Evolutionary conservation across 37 sponge, comb jelly and placozoan genomes (phyloP).

Genomic region (Diacarnus erythraeanus): DNA sequence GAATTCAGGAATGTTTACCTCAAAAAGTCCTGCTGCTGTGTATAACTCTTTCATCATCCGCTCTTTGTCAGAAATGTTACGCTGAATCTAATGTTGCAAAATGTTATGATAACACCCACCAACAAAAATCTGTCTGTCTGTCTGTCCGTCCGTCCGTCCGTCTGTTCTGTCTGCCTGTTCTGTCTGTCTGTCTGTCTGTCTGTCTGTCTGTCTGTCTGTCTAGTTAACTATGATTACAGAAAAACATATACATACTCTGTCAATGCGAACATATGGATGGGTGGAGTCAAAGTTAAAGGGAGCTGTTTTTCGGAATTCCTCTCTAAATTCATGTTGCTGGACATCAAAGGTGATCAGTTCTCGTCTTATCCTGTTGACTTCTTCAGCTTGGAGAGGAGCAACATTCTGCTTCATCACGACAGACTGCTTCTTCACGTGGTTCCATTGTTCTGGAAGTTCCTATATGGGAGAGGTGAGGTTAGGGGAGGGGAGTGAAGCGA

Average conservation of each 20-base stretch:
- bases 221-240: background rate
- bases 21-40: conserved; percentile 85
- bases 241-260: conserved; percentile 49
- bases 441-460: conserved; percentile 98
- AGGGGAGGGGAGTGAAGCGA: background rate
- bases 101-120: background rate
- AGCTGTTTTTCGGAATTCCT: conserved; percentile 85
- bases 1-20: conserved; percentile 94
- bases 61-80: conserved; percentile 54
- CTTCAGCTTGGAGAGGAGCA: conserved; percentile 95
- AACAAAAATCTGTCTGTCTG: too few relatives aligned
- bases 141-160: too few relatives aligned
- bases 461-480: conserved; percentile 11
- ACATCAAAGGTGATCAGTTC: conserved; percentile 93
- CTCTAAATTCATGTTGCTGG: conserved; percentile 96
- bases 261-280: conserved; percentile 77
- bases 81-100: background rate
- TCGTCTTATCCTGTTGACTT: conserved; percentile 80
- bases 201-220: too few relatives aligned
- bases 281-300: conserved; percentile 75
- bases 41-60: conserved; percentile 77
- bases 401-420: conserved; percentile 96
- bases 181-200: too few relatives aligned
- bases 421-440: conserved; percentile 89
- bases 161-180: too few relatives aligned